Evolutionary conservation across 1,140 invertebrate genomes (phyloP).

Genomic region (Drosophila bocqueti): DNA sequence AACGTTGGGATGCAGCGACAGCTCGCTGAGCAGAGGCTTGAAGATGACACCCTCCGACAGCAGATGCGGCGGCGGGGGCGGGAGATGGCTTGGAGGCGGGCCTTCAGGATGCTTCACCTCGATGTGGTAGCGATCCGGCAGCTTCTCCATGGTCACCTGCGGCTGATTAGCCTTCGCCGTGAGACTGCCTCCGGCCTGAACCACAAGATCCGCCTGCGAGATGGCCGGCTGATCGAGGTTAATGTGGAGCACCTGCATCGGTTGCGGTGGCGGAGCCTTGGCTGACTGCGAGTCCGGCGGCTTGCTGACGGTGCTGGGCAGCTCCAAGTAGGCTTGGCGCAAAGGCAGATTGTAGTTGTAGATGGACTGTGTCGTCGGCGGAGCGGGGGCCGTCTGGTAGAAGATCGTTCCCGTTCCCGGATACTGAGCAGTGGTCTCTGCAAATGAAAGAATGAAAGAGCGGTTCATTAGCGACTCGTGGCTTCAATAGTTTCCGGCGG

Average conservation of each 20-base stretch:
- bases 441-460: constrained; percentile 13
- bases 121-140: constrained; percentile 79
- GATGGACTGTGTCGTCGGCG: constrained; percentile 72
- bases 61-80: constrained; percentile 63
- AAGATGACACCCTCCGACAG: constrained; percentile 73
- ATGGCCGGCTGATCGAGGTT: constrained; percentile 81
- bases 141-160: constrained; percentile 82
- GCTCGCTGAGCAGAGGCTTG: constrained; percentile 68
- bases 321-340: constrained; percentile 72
- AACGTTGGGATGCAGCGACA: constrained; percentile 77
- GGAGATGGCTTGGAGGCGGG: constrained; percentile 48
- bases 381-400: constrained; percentile 77
- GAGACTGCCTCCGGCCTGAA: constrained; percentile 54
- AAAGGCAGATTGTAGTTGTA: constrained; percentile 73
- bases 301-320: constrained; percentile 64
- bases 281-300: constrained; percentile 63
- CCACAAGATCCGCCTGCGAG: constrained; percentile 68
- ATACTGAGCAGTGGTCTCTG: constrained; percentile 77
- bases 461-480: constrained; percentile 1
- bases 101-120: constrained; percentile 75
- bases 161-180: constrained; percentile 71
- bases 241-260: constrained; percentile 80
- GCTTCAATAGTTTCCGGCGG: constrained; percentile 3
- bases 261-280: constrained; percentile 46
- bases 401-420: constrained; percentile 76